Percentiles rank a stretch among this genome's conserved stretches.
phyloP scores from a whole-genome alignment of 1,140 invertebrate species.

The Teleogryllus occipitalis region DNA sequence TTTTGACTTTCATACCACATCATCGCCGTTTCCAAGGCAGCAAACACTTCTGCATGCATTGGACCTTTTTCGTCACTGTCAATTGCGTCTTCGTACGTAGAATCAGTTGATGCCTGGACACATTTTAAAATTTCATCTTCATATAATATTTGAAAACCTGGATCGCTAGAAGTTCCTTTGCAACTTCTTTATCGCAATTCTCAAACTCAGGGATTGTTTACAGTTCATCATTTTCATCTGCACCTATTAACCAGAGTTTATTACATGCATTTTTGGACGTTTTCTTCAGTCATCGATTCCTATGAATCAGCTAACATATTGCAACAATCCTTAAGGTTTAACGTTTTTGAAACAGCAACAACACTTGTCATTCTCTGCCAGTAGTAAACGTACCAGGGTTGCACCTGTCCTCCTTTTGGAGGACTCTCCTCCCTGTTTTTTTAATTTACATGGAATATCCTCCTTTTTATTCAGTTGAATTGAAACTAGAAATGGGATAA shows the following conservation, averaged over 20 bases:
- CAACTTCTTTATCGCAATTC: neutral
- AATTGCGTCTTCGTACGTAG: neutral
- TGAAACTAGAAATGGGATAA: no score
- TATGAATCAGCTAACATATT: constrained; percentile 32
- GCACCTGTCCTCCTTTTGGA: no score
- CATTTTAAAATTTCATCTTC: constrained; percentile 5
- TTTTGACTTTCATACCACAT: no score
- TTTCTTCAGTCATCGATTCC: constrained; percentile 31
- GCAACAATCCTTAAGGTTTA: constrained; percentile 29
- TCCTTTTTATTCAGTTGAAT: no score
- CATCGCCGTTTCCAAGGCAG: no score
- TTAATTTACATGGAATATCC: no score
- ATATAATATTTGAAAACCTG: constrained; percentile 5
- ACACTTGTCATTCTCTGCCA: constrained; percentile 22
- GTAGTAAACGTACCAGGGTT: constrained; percentile 23
- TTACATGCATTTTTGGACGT: constrained; percentile 32
- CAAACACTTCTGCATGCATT: constrained; percentile 2
- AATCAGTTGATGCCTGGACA: neutral
- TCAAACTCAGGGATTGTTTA: neutral
- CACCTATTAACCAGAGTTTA: constrained; percentile 20
- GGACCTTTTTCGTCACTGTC: neutral
- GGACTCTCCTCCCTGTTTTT: no score
- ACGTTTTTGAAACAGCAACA: constrained; percentile 22
- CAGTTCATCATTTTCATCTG: neutral
- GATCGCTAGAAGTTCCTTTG: neutral